These are phyloP conservation scores for Sphecodes monilicornis DNA, from an alignment of 2,888 invertebrate species.

Conservation along the genomic window DNA sequence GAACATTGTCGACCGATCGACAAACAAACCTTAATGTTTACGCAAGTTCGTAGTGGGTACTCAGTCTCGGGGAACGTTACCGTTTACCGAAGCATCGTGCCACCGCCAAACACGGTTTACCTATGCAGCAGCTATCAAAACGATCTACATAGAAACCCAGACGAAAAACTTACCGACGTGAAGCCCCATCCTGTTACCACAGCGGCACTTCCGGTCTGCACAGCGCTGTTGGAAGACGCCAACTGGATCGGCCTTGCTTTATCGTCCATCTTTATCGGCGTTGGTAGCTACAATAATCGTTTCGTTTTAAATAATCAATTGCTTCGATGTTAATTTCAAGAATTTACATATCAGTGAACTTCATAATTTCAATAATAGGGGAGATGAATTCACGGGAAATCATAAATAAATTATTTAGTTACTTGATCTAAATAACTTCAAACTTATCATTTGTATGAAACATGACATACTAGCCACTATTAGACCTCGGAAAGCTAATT, in stretches of 20 bases:
- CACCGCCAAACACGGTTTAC: conserved; percentile 44
- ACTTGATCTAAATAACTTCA: no score
- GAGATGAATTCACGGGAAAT: no score
- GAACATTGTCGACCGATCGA: conserved; percentile 55
- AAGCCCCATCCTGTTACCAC: conserved; percentile 78
- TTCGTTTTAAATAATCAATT: neutral
- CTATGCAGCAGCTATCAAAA: conserved; percentile 41
- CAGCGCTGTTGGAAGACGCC: conserved; percentile 25
- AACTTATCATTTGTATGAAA: no score
- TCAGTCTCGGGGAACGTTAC: conserved; percentile 55
- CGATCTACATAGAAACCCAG: neutral
- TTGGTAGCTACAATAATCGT: conserved; percentile 21
- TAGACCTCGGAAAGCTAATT: no score
- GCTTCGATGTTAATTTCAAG: neutral
- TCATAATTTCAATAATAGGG: no score
- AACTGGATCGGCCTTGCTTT: conserved; percentile 46
- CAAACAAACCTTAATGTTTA: conserved; percentile 63
- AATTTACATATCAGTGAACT: no score
- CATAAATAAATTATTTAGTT: no score
- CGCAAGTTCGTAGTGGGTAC: conserved; percentile 48
- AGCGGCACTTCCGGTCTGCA: conserved; percentile 42
- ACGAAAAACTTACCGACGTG: conserved; percentile 65
- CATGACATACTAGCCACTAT: no score
- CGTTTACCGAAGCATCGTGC: conserved; percentile 47
- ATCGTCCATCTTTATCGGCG: conserved; percentile 27